Conservation (phyloP, 2,113 vertebrate species). For the Scytalopus superciliaris region DNA sequence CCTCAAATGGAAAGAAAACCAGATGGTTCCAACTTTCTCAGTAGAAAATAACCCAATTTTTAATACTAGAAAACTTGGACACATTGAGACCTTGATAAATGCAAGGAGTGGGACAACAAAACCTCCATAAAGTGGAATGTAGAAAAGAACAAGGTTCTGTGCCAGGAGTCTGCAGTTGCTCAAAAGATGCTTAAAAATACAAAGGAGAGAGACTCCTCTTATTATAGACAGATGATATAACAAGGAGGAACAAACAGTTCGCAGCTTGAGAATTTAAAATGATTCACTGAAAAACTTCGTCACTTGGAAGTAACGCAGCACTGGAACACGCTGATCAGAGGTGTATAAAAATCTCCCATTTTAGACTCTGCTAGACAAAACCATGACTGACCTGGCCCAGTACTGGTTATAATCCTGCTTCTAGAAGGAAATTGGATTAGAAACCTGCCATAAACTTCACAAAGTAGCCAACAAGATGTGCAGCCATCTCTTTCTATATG, state of each 20-base stretch:
- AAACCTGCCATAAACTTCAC: neutral
- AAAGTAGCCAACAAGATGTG: neutral
- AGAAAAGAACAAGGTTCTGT: neutral
- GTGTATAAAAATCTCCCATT: neutral
- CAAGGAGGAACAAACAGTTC: neutral
- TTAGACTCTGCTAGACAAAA: neutral
- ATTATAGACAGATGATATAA: neutral
- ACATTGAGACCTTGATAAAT: neutral
- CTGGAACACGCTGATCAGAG: neutral
- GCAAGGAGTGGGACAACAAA: neutral
- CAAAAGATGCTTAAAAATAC: neutral
- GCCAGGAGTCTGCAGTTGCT: neutral
- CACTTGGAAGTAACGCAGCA: neutral
- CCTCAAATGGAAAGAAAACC: neutral
- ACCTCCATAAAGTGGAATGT: neutral
- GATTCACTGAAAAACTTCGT: neutral
- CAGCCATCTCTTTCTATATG: neutral
- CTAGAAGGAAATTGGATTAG: neutral
- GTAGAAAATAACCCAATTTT: neutral
- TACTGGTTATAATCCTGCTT: neutral
- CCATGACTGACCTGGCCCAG: neutral
- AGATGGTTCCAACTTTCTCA: neutral
- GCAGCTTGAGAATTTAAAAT: neutral
- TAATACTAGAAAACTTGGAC: neutral
- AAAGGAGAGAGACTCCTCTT: neutral